phyloP scores from a whole-genome alignment of 2,113 vertebrate genomes.

The Rhinolophus ferrumequinum region DNA sequence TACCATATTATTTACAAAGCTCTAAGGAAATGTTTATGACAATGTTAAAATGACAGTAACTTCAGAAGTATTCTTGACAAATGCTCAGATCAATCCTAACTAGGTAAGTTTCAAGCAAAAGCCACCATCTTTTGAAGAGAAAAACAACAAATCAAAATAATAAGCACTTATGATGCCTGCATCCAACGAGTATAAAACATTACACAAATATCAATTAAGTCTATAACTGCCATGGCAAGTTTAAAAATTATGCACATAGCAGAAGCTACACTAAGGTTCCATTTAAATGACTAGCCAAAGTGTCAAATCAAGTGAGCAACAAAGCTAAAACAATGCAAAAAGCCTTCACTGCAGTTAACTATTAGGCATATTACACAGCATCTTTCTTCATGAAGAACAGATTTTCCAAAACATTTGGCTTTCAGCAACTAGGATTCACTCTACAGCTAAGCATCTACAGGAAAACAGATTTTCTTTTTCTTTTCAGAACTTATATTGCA shows the following conservation, averaged over 20 bases:
- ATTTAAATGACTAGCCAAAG: conserved; percentile 59
- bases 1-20: not conserved
- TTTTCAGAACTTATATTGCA: conserved; percentile 1
- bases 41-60: conserved; percentile 1
- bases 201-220: conserved; percentile 68
- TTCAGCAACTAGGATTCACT: conserved; percentile 25
- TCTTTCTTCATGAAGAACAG: conserved; percentile 45
- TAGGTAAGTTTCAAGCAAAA: conserved; percentile 33
- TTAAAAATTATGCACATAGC: conserved; percentile 55
- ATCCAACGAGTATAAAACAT: conserved; percentile 35
- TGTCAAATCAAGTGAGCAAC: conserved; percentile 48
- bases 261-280: conserved; percentile 55
- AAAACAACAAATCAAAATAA: conserved; percentile 63
- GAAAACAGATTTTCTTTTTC: not conserved
- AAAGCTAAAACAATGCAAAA: conserved; percentile 49
- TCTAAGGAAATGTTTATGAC: conserved; percentile 16
- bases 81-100: conserved; percentile 37
- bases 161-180: not conserved
- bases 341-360: conserved; percentile 31
- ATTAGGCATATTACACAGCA: not conserved
- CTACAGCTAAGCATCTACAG: conserved; percentile 22
- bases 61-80: conserved; percentile 30
- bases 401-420: conserved; percentile 5
- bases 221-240: not conserved
- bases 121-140: conserved; percentile 61